Evolutionary conservation across 1,140 invertebrate species (phyloP), one percentile per base, ranked within the genome.

Genomic region (Pygmarrhopalites habei): DNA sequence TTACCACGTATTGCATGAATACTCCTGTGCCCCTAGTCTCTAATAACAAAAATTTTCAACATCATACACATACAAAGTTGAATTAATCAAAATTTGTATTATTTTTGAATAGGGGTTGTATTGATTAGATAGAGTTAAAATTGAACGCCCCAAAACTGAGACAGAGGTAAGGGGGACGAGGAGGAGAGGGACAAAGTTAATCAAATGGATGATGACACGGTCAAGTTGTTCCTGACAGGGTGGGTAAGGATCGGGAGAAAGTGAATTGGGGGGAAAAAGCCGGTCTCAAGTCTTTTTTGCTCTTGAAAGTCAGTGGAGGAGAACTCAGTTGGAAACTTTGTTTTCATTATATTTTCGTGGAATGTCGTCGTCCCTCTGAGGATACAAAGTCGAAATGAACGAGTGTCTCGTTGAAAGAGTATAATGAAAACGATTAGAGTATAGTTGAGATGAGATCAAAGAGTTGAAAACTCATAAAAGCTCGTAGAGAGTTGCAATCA

Each of bases 361-460:
- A 39, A 39, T 39, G 35, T 39, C 35, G 35, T 7, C 35, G 7
- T 39, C 10, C 7, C 17, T 39, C 10, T 39, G 35, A 39, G 10
- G n/a, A n/a, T 39, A 39, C 10, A 39, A 39, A 39, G 35, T 17
- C 10, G 17, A 39, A 7, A 10, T 39, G 7, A 39, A 7, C 7
- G 35, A 17, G 35, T 39, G 17, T 17, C 17, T 10, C 35, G 17
- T 7, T 39, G 35, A 10, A 39, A 39, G 46, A 19, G 23, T n/a
- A 49, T 55, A 56, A 57, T 63, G 53, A 57, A 57, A 49, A 32
- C 53, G 61, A 63, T 58, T 57, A 55, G 51, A 12, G 23, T 30
- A 58, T 58, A 57, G 44, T 63, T 63, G 61, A 57, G 53, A 63
- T 53, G 56, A 64, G 62, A 58, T 58, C 53, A 64, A 64, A 64